Evolutionary conservation across 2,888 invertebrate genomes (phyloP).

Genomic region (Drosophila borealis): DNA sequence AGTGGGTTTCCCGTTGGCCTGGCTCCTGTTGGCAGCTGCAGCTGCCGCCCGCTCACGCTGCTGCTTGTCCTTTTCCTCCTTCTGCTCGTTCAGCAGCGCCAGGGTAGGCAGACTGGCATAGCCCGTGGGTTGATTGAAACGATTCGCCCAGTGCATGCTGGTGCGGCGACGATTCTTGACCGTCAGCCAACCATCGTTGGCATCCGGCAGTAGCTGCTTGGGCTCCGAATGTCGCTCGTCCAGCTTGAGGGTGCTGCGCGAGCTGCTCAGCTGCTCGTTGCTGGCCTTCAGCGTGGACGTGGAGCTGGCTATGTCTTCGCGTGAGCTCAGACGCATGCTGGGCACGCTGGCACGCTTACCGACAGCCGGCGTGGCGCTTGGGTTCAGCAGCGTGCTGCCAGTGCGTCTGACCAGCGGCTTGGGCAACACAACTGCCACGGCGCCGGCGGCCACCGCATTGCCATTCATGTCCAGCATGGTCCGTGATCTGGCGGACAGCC

Average conservation of each 20-base stretch:
- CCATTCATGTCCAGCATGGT: constrained; percentile 84
- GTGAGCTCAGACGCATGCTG: constrained; percentile 47
- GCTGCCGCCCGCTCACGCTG: constrained; percentile 35
- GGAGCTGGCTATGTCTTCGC: constrained; percentile 83
- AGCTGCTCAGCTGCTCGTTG: constrained; percentile 81
- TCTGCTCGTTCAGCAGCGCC: constrained; percentile 84
- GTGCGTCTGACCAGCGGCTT: constrained; percentile 41
- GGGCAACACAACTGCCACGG: constrained; percentile 3
- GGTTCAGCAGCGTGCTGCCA: constrained; percentile 20
- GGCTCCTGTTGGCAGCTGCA: constrained; percentile 29
- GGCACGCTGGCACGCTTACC: constrained; percentile 32
- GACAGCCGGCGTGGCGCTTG: neutral
- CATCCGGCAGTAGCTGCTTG: constrained; percentile 79
- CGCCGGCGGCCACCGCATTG: constrained; percentile 20
- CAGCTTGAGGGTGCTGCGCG: constrained; percentile 72
- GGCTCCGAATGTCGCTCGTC: constrained; percentile 81
- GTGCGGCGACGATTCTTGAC: constrained; percentile 91
- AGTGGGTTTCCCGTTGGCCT: constrained; percentile 1
- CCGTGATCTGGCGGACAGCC: constrained; percentile 83
- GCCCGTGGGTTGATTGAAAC: constrained; percentile 93
- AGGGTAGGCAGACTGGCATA: constrained; percentile 93
- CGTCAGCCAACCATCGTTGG: constrained; percentile 94
- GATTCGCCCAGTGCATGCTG: constrained; percentile 90
- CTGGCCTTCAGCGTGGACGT: constrained; percentile 84
- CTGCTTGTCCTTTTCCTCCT: constrained; percentile 81